Evolutionary conservation across 2,797 vertebrate species (phyloP).

Genomic region (Acridotheres tristis): DNA sequence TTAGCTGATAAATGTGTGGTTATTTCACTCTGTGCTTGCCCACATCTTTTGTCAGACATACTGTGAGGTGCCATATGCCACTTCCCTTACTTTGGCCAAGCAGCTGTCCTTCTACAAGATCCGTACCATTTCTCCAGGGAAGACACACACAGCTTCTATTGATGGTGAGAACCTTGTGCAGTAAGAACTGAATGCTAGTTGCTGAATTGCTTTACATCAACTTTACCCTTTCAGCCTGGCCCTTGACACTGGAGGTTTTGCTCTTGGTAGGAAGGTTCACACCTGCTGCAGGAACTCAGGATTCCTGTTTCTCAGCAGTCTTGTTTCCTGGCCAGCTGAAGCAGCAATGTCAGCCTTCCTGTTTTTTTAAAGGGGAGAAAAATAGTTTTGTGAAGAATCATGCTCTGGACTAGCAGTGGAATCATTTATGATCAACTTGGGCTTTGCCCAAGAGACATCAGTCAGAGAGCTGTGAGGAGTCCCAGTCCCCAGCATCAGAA

Average conservation of each 20-base stretch:
- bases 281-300: neutral
- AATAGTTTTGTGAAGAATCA: neutral
- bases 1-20: neutral
- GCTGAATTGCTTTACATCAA: neutral
- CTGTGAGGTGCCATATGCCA: conserved; percentile 91
- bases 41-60: conserved; percentile 78
- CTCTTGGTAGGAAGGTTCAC: neutral
- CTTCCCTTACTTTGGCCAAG: conserved; percentile 92
- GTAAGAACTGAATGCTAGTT: neutral
- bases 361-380: neutral
- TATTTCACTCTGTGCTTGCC: conserved; percentile 21
- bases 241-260: neutral
- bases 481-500: neutral
- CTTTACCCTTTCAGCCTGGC: neutral
- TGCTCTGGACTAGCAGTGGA: neutral
- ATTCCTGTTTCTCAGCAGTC: neutral
- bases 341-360: neutral
- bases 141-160: conserved; percentile 94
- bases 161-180: conserved; percentile 84
- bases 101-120: conserved; percentile 94
- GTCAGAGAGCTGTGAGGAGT: neutral
- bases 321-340: neutral
- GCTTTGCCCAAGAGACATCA: neutral
- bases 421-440: neutral
- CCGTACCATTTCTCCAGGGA: conserved; percentile 88